These are phyloP conservation scores for Aldabrachelys gigantea DNA, from an alignment of 2,113 vertebrate species.

Conservation along the genomic window DNA sequence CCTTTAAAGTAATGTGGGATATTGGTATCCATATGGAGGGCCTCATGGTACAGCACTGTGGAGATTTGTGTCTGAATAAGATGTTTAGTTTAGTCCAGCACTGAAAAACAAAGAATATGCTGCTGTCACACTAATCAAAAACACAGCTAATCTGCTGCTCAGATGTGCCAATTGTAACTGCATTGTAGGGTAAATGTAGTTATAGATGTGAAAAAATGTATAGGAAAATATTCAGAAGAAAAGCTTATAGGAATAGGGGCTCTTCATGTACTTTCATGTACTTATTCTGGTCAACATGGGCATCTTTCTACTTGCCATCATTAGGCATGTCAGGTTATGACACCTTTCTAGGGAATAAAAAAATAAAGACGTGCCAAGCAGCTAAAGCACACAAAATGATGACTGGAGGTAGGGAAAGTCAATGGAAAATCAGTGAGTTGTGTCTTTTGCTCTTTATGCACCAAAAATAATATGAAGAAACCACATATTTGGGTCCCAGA, in stretches of 20 bases:
- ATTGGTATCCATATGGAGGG: slow-evolving; percentile 66
- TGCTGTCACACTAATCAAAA: slow-evolving; percentile 73
- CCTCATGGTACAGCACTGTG: slow-evolving; percentile 50
- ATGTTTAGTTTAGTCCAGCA: slow-evolving; percentile 58
- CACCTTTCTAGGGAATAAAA: background rate
- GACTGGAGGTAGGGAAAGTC: background rate
- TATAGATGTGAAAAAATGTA: slow-evolving; percentile 37
- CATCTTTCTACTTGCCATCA: background rate
- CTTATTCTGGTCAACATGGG: background rate
- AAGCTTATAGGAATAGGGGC: background rate
- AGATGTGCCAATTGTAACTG: slow-evolving; percentile 69
- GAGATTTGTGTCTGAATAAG: slow-evolving; percentile 62
- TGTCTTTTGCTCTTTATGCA: background rate
- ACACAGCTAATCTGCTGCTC: slow-evolving; percentile 71
- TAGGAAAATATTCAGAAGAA: slow-evolving; percentile 30
- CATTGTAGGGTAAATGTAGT: slow-evolving; percentile 26
- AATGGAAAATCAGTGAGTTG: background rate
- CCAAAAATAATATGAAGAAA: background rate
- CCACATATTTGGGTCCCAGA: background rate
- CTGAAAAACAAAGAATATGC: slow-evolving; percentile 66
- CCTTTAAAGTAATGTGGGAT: slow-evolving; percentile 61
- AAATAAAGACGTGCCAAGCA: background rate
- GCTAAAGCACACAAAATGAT: background rate
- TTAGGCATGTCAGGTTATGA: background rate
- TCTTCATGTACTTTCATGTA: background rate